Base-by-base conservation (phyloP, 2,113 vertebrate species). In the Puffinus mauretanicus region DNA sequence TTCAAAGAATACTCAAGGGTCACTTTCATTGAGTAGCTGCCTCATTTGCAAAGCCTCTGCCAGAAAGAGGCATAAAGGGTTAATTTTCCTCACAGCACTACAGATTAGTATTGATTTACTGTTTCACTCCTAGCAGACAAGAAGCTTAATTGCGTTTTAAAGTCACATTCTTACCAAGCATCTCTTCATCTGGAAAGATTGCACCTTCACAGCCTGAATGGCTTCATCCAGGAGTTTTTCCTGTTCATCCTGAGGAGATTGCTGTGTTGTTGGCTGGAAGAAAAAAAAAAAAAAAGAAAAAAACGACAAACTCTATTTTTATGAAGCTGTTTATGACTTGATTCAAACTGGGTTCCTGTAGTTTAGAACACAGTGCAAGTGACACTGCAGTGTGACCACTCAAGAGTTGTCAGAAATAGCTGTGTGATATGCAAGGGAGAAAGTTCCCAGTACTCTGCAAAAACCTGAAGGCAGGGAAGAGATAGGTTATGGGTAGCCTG, bases 171-270 rank as follows among this genome's bases (percentile, higher is more conserved):
- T 98, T 98, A 99, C 99, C 99, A 99, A 97, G 90, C 99, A 99
- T 96, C 99, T 98, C 93, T 99, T 99, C 99, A 99, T 99, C 96
- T 99, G 99, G 97, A 99, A 99, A 1, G 99, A 99, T 97, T 99
- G 99, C 87, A 99, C 99, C 97, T 99, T 99, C 66, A 99, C 99
- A 77, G 99, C 99, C 97, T 99, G 99, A 87, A 99, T 98, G 9
- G 99, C 99, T 98, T 99, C 99, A 98, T 99, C 99, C 89, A 99
- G 96, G 93, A 99, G 99, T 94, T 99, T 99, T 94, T 99, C 99
- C 98, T 99, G 99, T 79, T 99, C 99, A 87, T 99, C 99, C 97
- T 99, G 99, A 62, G 99, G 99, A 65, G 99, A 99, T 69, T 99
- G 99, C 98, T 99, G 99, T 88, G 99, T 99, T 85, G 99, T 99